Percentiles rank a stretch among this genome's conserved stretches.
Evolutionary conservation across 2,797 vertebrate genomes (phyloP).

Genomic region (Pangasius krempfi): DNA sequence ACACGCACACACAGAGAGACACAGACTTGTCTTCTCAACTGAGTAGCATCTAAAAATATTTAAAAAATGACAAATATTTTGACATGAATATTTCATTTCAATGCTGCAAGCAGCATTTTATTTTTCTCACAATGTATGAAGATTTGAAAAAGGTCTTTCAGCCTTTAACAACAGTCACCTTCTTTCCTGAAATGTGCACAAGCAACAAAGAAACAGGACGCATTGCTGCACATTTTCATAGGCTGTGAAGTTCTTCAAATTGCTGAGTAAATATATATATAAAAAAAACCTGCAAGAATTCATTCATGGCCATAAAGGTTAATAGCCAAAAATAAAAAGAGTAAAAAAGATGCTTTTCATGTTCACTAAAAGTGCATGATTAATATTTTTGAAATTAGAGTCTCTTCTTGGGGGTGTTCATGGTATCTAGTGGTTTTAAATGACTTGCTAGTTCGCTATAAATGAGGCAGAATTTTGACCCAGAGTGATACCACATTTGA

Average conservation of each 20-base stretch:
- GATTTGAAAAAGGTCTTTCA: neutral
- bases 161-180: neutral
- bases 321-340: neutral
- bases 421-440: neutral
- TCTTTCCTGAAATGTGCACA: neutral
- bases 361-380: too few species aligned
- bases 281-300: neutral
- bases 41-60: neutral
- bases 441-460: neutral
- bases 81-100: neutral
- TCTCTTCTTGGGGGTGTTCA: neutral
- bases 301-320: neutral
- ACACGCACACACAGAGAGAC: too few species aligned
- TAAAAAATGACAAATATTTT: neutral
- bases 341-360: neutral
- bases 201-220: neutral
- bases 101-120: neutral
- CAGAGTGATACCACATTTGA: constrained; percentile 4
- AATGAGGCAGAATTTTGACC: neutral
- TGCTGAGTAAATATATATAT: neutral
- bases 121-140: neutral
- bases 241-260: neutral
- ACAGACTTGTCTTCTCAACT: neutral
- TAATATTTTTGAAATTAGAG: neutral
- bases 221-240: neutral